Evolutionary conservation across 30 jellyfish, hydroid and myxozoan species (phyloP).

Genomic region (Nemopilema nomurai): DNA sequence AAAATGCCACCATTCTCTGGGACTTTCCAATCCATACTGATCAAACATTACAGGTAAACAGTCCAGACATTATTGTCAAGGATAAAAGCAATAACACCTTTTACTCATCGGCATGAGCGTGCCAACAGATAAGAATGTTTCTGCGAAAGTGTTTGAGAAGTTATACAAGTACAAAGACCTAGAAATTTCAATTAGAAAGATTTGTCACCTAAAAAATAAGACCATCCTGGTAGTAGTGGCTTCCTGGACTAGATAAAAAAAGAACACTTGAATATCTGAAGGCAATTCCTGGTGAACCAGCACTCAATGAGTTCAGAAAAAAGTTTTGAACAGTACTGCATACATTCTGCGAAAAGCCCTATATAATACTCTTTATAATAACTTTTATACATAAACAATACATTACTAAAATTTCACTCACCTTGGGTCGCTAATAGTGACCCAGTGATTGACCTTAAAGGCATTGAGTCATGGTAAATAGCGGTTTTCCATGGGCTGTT

Average conservation of each 20-base stretch:
- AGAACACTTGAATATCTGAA: too few relatives aligned
- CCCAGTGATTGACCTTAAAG: too few relatives aligned
- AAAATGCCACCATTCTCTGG: conserved; percentile 37
- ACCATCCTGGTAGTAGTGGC: conserved; percentile 1
- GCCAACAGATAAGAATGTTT: conserved; percentile 22
- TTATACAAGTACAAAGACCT: conserved; percentile 16
- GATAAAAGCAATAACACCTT: conserved; percentile 9
- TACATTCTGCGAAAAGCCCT: too few relatives aligned
- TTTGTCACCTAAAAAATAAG: conserved; percentile 21
- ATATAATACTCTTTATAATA: too few relatives aligned
- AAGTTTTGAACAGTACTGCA: too few relatives aligned
- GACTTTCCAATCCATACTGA: conserved; percentile 40
- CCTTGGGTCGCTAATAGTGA: too few relatives aligned
- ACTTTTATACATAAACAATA: too few relatives aligned
- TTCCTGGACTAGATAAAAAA: background rate
- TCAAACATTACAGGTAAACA: conserved; percentile 23
- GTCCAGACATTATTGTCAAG: conserved; percentile 46
- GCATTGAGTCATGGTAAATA: too few relatives aligned
- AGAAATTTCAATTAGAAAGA: conserved; percentile 17
- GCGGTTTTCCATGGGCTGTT: too few relatives aligned
- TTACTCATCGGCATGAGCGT: conserved; percentile 32
- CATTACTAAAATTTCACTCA: too few relatives aligned
- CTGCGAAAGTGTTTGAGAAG: conserved; percentile 36
- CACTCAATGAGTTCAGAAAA: too few relatives aligned
- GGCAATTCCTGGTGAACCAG: too few relatives aligned